Evolutionary conservation across 1,140 invertebrate genomes (phyloP).

Genomic region (Trichonephila inaurata): DNA sequence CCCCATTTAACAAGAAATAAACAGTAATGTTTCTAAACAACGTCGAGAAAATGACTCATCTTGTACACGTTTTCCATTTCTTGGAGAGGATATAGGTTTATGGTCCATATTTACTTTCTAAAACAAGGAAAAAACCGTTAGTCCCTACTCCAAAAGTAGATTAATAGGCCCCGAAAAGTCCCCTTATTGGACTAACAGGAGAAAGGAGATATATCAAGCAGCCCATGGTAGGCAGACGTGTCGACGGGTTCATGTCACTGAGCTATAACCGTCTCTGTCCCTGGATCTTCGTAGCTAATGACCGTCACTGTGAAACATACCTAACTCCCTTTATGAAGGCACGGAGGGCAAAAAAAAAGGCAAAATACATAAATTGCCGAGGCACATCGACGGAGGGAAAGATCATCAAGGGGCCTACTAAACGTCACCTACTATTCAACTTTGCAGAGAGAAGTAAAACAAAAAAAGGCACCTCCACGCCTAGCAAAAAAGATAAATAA

Average conservation of each 20-base stretch:
- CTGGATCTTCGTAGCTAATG: conserved; percentile 23
- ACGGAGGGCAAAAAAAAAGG: background rate
- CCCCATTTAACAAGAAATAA: background rate
- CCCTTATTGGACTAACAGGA: background rate
- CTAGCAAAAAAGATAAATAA: conserved; percentile 33
- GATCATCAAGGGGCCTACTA: conserved; percentile 42
- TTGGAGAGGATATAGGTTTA: background rate
- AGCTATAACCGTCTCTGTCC: conserved; percentile 3
- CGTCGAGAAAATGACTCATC: background rate
- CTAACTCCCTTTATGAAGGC: conserved; percentile 39
- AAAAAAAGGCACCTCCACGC: background rate
- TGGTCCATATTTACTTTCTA: conserved; percentile 1
- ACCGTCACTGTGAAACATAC: conserved; percentile 22
- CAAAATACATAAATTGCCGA: conserved; percentile 46
- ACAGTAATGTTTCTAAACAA: background rate
- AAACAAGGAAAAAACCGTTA: conserved; percentile 31
- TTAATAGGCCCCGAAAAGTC: background rate
- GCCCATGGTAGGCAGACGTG: background rate
- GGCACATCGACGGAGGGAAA: background rate
- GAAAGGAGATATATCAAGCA: background rate
- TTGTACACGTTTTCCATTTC: background rate
- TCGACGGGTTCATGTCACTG: background rate
- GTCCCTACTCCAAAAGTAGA: background rate
- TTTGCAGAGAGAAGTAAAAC: background rate
- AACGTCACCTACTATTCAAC: conserved; percentile 50